Evolutionary conservation across 2,113 vertebrate genomes (phyloP).

Genomic region (Bubo bubo): DNA sequence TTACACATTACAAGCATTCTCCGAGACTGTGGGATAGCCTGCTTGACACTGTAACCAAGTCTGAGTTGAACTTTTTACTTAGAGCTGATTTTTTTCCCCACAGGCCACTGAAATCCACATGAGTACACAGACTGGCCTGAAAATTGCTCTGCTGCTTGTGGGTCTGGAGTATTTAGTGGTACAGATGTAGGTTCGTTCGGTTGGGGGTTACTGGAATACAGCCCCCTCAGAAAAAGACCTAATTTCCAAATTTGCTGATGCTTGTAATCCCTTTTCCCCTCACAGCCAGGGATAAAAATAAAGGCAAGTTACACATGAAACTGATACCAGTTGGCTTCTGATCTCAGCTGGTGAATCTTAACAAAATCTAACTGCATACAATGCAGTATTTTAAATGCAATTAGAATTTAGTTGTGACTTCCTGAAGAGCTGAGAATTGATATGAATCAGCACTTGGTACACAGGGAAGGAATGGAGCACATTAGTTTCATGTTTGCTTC

Average conservation of each 20-base stretch:
- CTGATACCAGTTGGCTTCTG: neutral
- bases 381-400: neutral
- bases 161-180: slow-evolving; percentile 19
- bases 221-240: neutral
- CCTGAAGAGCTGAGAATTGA: neutral
- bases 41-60: neutral
- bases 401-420: neutral
- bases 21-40: neutral
- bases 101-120: neutral
- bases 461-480: neutral
- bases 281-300: neutral
- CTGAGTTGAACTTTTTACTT: neutral
- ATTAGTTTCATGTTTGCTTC: neutral
- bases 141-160: slow-evolving; percentile 3
- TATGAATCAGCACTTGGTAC: neutral
- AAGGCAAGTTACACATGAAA: neutral
- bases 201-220: slow-evolving; percentile 16
- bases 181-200: neutral
- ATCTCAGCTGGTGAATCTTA: neutral
- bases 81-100: neutral
- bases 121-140: neutral
- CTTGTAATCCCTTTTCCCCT: neutral
- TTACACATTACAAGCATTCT: neutral
- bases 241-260: neutral
- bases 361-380: neutral